phyloP scores from a whole-genome alignment of 2,797 vertebrate species.

The Labeo calbasu region DNA sequence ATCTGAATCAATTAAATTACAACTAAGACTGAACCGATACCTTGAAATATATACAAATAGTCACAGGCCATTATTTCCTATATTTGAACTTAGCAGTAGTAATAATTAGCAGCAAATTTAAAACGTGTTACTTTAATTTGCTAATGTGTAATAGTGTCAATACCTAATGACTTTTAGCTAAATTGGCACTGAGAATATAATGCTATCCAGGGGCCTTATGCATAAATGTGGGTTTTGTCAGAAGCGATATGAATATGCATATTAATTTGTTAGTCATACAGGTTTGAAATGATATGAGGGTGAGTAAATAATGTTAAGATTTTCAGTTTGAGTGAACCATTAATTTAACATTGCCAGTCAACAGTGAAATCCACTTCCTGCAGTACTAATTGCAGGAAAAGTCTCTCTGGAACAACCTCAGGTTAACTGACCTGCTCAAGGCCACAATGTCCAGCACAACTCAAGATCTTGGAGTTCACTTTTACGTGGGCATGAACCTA shows the following conservation, averaged over 20 bases:
- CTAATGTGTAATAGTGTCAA: neutral
- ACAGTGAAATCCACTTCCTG: neutral
- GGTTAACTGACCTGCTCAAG: constrained; percentile 11
- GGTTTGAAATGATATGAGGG: neutral
- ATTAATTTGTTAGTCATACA: neutral
- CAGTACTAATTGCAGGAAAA: constrained; percentile 4
- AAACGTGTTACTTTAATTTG: constrained; percentile 10
- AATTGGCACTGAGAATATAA: neutral
- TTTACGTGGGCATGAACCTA: neutral
- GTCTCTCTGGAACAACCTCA: neutral
- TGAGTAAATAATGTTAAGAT: neutral
- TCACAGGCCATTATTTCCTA: neutral
- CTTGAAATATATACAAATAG: neutral
- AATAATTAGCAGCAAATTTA: neutral
- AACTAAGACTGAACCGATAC: neutral
- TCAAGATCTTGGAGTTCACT: neutral
- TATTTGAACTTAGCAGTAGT: neutral
- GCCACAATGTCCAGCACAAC: neutral
- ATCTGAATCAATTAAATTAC: neutral
- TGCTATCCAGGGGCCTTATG: neutral
- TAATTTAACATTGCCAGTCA: neutral
- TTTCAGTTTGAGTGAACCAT: neutral
- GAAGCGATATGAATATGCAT: neutral
- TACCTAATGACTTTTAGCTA: neutral
- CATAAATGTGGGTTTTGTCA: constrained; percentile 6